A percentile compares a stretch with the other conserved stretches of the same genome.
phyloP scores from a whole-genome alignment of 2,888 invertebrate genomes.

The Eilema depressum region DNA sequence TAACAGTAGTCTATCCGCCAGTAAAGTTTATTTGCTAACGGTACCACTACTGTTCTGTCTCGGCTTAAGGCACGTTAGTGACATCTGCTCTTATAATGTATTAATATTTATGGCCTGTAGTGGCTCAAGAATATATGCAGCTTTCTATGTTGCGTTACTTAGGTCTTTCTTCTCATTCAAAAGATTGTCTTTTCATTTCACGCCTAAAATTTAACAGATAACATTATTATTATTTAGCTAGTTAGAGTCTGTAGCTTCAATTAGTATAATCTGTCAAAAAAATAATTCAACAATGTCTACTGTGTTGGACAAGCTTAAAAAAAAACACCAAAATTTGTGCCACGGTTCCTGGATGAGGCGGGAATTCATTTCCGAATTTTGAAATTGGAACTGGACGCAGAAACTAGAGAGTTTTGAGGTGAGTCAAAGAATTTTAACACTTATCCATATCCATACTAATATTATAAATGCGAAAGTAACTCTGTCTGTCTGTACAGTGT shows the following conservation, averaged over 20 bases:
- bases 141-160: neutral
- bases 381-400: too few relatives aligned
- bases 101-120: conserved; percentile 40
- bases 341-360: too few relatives aligned
- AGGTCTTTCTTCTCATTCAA: neutral
- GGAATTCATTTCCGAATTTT: too few relatives aligned
- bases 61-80: conserved; percentile 27
- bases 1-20: conserved; percentile 53
- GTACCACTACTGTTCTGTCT: conserved; percentile 13
- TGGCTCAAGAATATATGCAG: neutral
- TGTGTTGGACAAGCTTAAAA: too few relatives aligned
- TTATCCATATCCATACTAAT: too few relatives aligned
- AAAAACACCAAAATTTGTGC: too few relatives aligned
- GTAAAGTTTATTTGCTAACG: conserved; percentile 63
- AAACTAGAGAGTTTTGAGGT: too few relatives aligned
- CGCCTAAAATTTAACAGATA: neutral
- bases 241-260: neutral
- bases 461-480: too few relatives aligned
- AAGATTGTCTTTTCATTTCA: neutral
- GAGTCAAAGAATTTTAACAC: too few relatives aligned
- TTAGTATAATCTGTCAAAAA: too few relatives aligned
- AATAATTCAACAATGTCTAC: too few relatives aligned
- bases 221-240: neutral
- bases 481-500: too few relatives aligned
- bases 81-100: conserved; percentile 53